These are phyloP conservation scores for Silvanus unidentatus DNA, from an alignment of 2,888 invertebrate genomes.

Conservation along the genomic window DNA sequence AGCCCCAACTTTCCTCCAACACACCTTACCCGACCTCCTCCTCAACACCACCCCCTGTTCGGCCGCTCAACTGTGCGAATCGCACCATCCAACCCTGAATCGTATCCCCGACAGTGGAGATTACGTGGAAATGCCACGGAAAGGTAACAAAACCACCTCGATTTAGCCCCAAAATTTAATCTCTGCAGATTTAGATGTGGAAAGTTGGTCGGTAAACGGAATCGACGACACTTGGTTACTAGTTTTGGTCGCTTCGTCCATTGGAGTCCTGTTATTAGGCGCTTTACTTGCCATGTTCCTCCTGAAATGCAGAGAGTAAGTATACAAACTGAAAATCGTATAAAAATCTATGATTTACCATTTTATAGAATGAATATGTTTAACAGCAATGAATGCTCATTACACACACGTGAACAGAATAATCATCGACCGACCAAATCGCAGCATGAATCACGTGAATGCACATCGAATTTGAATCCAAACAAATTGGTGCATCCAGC, in stretches of 20 bases:
- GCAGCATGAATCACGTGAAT: constrained; percentile 43
- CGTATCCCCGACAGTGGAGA: constrained; percentile 46
- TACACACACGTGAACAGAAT: constrained; percentile 44
- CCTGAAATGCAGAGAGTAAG: constrained; percentile 79
- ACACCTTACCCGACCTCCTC: constrained; percentile 41
- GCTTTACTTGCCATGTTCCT: constrained; percentile 72
- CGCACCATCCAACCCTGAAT: constrained; percentile 43
- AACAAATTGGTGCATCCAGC: constrained; percentile 40
- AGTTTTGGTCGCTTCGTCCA: constrained; percentile 71
- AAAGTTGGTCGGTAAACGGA: constrained; percentile 53
- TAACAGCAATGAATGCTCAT: constrained; percentile 51
- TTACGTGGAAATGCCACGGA: constrained; percentile 73
- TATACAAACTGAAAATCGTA: constrained; percentile 25
- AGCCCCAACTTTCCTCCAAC: constrained; percentile 66
- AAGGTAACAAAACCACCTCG: constrained; percentile 49
- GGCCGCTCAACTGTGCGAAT: constrained; percentile 58
- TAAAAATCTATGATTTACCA: not conserved
- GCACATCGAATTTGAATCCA: constrained; percentile 43
- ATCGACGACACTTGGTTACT: constrained; percentile 80
- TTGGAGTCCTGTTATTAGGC: constrained; percentile 73
- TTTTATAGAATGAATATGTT: constrained; percentile 51
- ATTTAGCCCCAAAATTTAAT: not conserved
- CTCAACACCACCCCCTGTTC: constrained; percentile 59
- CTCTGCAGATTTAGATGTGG: constrained; percentile 33
- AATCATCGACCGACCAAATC: constrained; percentile 21